phyloP scores from a whole-genome alignment of 2,113 vertebrate species.

The Ceyx cyanopectus region DNA sequence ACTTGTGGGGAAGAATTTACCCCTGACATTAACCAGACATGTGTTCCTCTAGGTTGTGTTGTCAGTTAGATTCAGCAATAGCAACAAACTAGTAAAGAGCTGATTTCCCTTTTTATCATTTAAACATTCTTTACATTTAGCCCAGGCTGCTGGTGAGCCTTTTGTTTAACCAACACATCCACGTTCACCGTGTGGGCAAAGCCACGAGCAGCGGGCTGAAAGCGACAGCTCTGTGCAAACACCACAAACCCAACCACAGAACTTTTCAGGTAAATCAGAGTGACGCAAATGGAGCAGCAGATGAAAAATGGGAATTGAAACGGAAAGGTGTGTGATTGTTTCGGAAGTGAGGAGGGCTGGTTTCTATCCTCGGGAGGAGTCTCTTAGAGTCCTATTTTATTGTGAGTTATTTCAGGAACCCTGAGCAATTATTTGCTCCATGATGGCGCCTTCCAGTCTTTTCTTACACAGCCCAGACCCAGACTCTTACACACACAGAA shows the following conservation, averaged over 20 bases:
- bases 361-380: neutral
- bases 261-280: neutral
- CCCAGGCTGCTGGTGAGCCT: neutral
- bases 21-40: neutral
- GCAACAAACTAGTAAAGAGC: neutral
- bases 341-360: neutral
- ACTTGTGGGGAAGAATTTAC: neutral
- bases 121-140: neutral
- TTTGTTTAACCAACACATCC: neutral
- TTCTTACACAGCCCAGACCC: neutral
- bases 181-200: neutral
- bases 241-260: rapidly evolving
- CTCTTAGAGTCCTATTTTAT: neutral
- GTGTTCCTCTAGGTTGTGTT: neutral
- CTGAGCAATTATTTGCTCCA: neutral
- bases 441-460: neutral
- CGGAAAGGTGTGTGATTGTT: neutral
- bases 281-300: neutral
- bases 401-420: neutral
- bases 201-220: too few species aligned
- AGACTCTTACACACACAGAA: neutral
- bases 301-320: neutral
- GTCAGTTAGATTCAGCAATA: neutral
- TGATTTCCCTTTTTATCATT: neutral
- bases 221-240: neutral